These are phyloP conservation scores for Forbesichthys agassizii DNA, from an alignment of 2,113 vertebrate genomes.

Conservation along the genomic window DNA sequence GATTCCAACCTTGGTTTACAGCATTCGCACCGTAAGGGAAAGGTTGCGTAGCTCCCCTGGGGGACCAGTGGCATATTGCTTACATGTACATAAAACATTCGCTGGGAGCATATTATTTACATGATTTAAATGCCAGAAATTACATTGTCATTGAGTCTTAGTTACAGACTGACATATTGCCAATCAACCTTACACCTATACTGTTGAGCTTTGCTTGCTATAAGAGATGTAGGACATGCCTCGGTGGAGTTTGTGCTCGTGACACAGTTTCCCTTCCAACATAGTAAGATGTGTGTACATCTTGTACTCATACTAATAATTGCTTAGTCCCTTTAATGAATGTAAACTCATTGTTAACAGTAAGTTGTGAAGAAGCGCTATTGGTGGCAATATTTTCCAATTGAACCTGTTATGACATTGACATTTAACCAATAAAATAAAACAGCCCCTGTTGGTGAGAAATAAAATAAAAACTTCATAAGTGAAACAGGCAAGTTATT, in stretches of 20 bases:
- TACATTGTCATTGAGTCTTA: constrained; percentile 30
- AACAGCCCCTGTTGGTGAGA: not conserved
- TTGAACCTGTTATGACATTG: not conserved
- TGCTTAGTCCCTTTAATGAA: not conserved
- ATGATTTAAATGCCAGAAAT: constrained; percentile 65
- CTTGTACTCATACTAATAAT: too few species aligned
- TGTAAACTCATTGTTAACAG: not conserved
- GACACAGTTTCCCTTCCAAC: not conserved
- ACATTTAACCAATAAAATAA: not conserved
- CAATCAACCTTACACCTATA: constrained; percentile 29
- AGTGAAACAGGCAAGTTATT: too few species aligned
- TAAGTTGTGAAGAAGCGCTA: not conserved
- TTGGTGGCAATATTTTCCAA: not conserved
- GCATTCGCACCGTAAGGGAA: constrained; percentile 31
- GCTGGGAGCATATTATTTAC: constrained; percentile 52
- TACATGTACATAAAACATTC: constrained; percentile 37
- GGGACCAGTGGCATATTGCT: constrained; percentile 48
- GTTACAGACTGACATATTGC: constrained; percentile 33
- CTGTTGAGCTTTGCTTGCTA: constrained; percentile 17
- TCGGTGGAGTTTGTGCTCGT: not conserved
- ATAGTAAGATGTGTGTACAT: too few species aligned
- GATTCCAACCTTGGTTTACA: not conserved
- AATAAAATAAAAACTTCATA: constrained; percentile 22
- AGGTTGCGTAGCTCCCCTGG: constrained; percentile 45
- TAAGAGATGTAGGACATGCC: constrained; percentile 17